Conservation (phyloP, 2,888 invertebrate species). For the Alitta virens region DNA sequence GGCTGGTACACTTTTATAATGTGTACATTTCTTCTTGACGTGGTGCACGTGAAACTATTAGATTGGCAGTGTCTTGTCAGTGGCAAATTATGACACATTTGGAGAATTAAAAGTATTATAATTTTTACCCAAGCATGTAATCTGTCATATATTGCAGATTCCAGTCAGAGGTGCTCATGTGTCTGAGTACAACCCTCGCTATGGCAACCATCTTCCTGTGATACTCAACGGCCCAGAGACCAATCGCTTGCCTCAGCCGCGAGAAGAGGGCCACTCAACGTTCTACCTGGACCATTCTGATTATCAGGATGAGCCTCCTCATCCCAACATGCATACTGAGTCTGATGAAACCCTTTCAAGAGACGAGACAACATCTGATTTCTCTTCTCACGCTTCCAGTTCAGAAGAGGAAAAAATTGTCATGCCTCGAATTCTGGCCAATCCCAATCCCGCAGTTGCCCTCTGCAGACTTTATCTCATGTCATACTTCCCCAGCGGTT, state of each 20-base stretch:
- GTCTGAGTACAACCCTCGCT: constrained; percentile 3
- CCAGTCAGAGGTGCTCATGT: constrained; percentile 12
- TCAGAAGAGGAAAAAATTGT: not conserved
- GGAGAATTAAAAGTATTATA: no score
- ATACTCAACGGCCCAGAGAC: not conserved
- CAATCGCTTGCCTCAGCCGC: not conserved
- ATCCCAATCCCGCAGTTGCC: constrained; percentile 26
- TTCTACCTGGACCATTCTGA: constrained; percentile 13
- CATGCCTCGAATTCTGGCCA: constrained; percentile 8
- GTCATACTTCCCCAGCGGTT: constrained; percentile 97
- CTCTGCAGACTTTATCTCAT: constrained; percentile 62
- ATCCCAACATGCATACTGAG: not conserved
- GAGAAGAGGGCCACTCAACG: constrained; percentile 15
- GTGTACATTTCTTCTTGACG: no score
- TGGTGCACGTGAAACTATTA: no score
- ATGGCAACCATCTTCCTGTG: not conserved
- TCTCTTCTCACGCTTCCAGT: not conserved
- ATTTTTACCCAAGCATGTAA: no score
- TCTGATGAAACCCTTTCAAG: not conserved
- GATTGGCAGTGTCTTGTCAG: no score
- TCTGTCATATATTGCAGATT: constrained; percentile 11
- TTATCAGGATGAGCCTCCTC: not conserved
- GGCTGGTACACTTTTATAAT: no score
- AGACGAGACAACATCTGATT: not conserved
- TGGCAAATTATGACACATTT: no score